Evolutionary conservation across 1,140 invertebrate species (phyloP).

Genomic region (Bombyx mandarina): DNA sequence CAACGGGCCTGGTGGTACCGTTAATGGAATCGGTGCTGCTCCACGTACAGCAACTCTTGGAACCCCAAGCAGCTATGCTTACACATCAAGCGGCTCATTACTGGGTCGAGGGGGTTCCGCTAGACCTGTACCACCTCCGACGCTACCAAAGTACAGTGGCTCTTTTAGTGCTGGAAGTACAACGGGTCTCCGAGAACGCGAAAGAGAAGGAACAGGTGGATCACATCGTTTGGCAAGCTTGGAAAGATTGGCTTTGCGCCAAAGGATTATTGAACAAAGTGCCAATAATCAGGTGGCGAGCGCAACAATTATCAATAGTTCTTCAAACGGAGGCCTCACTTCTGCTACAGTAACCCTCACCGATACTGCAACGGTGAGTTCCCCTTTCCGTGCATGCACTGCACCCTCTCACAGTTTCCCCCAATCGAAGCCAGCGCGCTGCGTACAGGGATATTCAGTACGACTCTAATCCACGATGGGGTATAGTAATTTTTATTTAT

Average conservation of each 20-base stretch:
- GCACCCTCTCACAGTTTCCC: constrained; percentile 54
- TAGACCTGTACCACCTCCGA: constrained; percentile 76
- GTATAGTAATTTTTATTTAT: too few relatives aligned
- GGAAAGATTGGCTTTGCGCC: constrained; percentile 78
- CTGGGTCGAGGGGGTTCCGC: constrained; percentile 57
- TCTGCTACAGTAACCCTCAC: constrained; percentile 63
- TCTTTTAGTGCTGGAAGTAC: constrained; percentile 63
- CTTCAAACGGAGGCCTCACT: constrained; percentile 45
- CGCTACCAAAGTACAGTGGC: constrained; percentile 75
- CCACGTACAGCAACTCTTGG: constrained; percentile 59
- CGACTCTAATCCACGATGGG: too few relatives aligned
- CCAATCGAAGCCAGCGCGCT: constrained; percentile 51
- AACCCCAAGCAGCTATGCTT: constrained; percentile 61
- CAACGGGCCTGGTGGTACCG: constrained; percentile 51
- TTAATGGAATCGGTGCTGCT: constrained; percentile 55
- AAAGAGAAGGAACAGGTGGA: constrained; percentile 70
- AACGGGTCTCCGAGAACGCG: constrained; percentile 65
- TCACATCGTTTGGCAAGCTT: constrained; percentile 79
- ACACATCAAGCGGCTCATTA: constrained; percentile 59
- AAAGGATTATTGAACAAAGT: constrained; percentile 77
- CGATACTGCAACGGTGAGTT: constrained; percentile 67
- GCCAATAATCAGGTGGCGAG: constrained; percentile 55
- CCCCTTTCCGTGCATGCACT: constrained; percentile 43
- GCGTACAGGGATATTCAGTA: constrained; percentile 17
- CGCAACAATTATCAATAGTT: constrained; percentile 12